phyloP scores from a whole-genome alignment of 2,797 vertebrate genomes.

The Okamejei kenojei region DNA sequence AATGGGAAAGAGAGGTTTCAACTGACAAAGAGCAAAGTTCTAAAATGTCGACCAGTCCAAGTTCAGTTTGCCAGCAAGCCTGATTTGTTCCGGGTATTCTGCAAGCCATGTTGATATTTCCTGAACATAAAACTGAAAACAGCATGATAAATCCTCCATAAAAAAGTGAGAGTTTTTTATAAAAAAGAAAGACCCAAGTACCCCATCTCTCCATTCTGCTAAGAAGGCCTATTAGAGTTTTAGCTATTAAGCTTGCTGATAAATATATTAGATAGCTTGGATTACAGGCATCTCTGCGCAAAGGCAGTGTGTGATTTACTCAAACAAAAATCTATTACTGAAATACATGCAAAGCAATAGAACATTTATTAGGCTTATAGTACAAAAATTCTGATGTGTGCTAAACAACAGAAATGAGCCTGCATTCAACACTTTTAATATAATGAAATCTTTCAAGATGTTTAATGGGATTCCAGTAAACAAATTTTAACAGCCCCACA shows the following conservation, averaged over 20 bases:
- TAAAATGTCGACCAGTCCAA: neutral
- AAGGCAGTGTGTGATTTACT: neutral
- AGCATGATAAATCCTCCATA: neutral
- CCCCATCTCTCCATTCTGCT: neutral
- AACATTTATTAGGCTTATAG: neutral
- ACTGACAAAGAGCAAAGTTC: neutral
- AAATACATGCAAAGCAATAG: neutral
- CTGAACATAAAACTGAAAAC: neutral
- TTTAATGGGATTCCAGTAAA: too few relatives aligned
- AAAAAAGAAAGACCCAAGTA: neutral
- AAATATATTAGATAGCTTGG: constrained; percentile 10
- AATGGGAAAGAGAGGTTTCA: neutral
- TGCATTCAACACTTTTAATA: too few relatives aligned
- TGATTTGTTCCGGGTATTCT: neutral
- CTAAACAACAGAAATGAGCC: neutral
- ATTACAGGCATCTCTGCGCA: neutral
- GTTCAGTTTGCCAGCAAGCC: neutral
- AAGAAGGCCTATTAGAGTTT: neutral
- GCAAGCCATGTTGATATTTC: neutral
- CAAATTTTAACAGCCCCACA: too few relatives aligned
- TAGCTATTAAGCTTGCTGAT: neutral
- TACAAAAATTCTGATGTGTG: neutral
- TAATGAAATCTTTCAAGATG: too few relatives aligned
- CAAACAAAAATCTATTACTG: neutral
- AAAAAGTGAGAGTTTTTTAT: neutral